phyloP scores from a whole-genome alignment of 1,140 invertebrate genomes.

The Mya arenaria region DNA sequence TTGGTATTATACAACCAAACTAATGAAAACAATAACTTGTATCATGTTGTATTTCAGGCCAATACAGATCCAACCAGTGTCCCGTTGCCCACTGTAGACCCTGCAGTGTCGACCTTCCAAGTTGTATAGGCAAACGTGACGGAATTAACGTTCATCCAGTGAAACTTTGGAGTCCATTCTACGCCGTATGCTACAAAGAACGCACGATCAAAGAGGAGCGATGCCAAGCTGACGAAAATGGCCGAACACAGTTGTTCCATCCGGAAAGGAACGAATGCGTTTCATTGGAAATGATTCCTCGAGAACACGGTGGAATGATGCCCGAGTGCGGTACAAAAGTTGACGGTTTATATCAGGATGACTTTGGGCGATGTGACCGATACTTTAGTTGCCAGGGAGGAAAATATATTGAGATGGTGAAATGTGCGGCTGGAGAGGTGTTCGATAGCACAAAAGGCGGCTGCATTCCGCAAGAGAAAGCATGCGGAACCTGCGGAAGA shows the following conservation, averaged over 20 bases:
- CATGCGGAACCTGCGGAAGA: conserved; percentile 32
- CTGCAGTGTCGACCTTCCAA: conserved; percentile 44
- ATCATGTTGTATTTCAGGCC: too few species aligned
- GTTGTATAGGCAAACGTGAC: conserved; percentile 50
- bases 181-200: conserved; percentile 50
- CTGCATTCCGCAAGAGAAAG: conserved; percentile 6
- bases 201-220: conserved; percentile 42
- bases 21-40: too few species aligned
- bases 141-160: conserved; percentile 41
- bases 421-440: conserved; percentile 1
- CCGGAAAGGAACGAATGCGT: conserved; percentile 36
- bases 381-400: conserved; percentile 46
- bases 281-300: conserved; percentile 39
- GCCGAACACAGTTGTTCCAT: conserved; percentile 25
- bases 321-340: conserved; percentile 25
- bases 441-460: conserved; percentile 6
- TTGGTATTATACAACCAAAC: too few species aligned
- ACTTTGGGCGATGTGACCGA: conserved; percentile 34
- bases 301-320: conserved; percentile 47
- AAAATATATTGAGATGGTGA: conserved; percentile 15
- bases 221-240: conserved; percentile 23
- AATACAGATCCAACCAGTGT: conserved; percentile 38
- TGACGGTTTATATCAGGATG: conserved; percentile 49
- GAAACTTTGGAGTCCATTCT: conserved; percentile 52
- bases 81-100: conserved; percentile 48